Base-by-base conservation (phyloP, 2,797 vertebrate genomes). In the Semotilus atromaculatus region DNA sequence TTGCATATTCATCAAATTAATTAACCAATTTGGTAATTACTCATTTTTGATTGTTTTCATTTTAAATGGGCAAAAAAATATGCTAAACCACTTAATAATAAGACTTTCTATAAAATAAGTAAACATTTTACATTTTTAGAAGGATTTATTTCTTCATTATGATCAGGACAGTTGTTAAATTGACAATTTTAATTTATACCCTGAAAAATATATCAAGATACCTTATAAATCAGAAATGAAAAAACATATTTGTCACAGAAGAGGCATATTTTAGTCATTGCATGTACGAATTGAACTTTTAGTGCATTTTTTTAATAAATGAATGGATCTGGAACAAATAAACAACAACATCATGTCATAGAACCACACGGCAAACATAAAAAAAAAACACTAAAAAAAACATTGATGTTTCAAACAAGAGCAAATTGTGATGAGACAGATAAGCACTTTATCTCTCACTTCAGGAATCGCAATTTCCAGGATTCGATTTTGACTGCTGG, bases 321-420 rank as follows among this genome's bases (percentile, higher is more conserved):
- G 0, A 4, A 73, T 21, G 10, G 26, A 48, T 48, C n/a, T 5
- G 31, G 66, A 74, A 29, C 38, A 13, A 43, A 38, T 7, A 55
- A 74, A 86, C 48, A 51, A n/a, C 64, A 72, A 45, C 8, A 1
- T 19, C 18, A 36, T 36, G 29, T 36, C 1, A n/a, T 1, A 58
- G 51, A n/a, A 23, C 1, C 31, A 60, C 29, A 78, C 31, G 29
- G 51, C 36, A 68, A 68, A 72, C 18, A 45, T 6, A 18, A 34
- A 36, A 23, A 23, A 60, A 9, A 3, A 29, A 77, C n/a, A 29
- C 4, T 34, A 62, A 45, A 73, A 71, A 82, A 31, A 71, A 62
- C 58, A 80, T 58, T 82, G 80, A 85, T 80, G 85, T 89, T 84
- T 72, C 79, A 86, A 87, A 80, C 84, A 70, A 60, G 72, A 80